A percentile compares a stretch with the other conserved stretches of the same genome.
These are phyloP conservation scores for Mirounga angustirostris DNA, from an alignment of 2,113 vertebrate species.

Conservation along the genomic window DNA sequence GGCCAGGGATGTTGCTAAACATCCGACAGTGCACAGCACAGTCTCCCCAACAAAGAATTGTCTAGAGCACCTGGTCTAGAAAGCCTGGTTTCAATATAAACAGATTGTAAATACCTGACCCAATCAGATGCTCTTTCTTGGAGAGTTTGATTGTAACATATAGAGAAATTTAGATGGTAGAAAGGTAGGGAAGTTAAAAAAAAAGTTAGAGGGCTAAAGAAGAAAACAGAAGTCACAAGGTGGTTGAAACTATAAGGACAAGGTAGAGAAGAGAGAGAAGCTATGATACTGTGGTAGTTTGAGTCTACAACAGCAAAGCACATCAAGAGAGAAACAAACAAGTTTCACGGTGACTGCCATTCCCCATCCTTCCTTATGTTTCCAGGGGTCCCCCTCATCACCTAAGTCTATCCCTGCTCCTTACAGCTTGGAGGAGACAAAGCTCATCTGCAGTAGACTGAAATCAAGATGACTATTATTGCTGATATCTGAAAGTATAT, in stretches of 20 bases:
- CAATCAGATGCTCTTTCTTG: not conserved
- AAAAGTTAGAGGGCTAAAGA: conserved; percentile 1
- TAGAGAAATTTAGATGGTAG: not conserved
- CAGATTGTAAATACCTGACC: not conserved
- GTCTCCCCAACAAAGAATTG: not conserved
- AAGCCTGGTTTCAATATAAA: not conserved
- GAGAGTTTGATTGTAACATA: conserved; percentile 17
- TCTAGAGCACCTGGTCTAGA: not conserved
- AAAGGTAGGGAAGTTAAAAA: not conserved
- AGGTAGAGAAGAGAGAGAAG: not conserved
- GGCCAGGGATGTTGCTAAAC: not conserved
- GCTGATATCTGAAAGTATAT: conserved; percentile 52
- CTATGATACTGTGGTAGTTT: not conserved
- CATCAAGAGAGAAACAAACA: conserved; percentile 28
- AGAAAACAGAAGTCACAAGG: conserved; percentile 21
- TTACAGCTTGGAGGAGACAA: not conserved
- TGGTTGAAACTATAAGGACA: not conserved
- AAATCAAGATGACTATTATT: conserved; percentile 52
- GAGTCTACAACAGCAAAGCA: not conserved
- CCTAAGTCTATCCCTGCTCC: not conserved
- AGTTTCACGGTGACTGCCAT: not conserved
- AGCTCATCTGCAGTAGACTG: not conserved
- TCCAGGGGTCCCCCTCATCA: not conserved
- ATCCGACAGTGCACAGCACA: not conserved
- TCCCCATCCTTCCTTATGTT: not conserved